These are phyloP conservation scores for Malurus leucopterus DNA, from an alignment of 2,797 vertebrate species.

Conservation along the genomic window DNA sequence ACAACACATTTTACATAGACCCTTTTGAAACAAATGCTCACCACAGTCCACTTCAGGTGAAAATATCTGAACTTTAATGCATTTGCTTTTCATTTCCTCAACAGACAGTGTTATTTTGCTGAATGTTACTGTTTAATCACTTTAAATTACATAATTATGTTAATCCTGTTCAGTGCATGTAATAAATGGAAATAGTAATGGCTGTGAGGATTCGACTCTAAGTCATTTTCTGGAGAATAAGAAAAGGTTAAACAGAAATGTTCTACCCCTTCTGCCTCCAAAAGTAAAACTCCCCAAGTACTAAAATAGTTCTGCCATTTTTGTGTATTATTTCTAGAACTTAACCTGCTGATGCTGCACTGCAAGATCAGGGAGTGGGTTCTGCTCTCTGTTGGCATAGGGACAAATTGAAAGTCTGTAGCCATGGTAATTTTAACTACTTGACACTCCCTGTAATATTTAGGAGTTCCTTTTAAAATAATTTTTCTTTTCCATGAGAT, in stretches of 20 bases:
- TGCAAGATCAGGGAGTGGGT: neutral
- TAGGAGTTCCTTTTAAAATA: neutral
- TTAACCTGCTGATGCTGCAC: neutral
- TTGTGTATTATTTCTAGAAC: neutral
- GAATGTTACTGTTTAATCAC: slow-evolving; percentile 6
- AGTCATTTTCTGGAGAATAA: neutral
- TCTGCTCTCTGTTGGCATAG: neutral
- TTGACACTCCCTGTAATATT: neutral
- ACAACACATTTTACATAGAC: neutral
- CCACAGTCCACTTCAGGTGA: slow-evolving; percentile 5
- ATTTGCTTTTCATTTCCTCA: slow-evolving; percentile 23
- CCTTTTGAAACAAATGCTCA: neutral
- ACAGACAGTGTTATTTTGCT: slow-evolving; percentile 2
- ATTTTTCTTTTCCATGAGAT: neutral
- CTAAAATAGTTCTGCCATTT: neutral
- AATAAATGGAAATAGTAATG: neutral
- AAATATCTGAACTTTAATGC: slow-evolving; percentile 2
- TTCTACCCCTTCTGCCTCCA: neutral
- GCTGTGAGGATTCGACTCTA: neutral
- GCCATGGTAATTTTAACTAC: neutral
- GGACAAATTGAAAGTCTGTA: neutral
- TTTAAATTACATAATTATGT: slow-evolving; percentile 9
- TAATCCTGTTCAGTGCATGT: neutral
- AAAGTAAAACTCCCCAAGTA: neutral
- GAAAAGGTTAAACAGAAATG: neutral